These are phyloP conservation scores for Lepidotrigona ventralis DNA, from an alignment of 1,140 invertebrate genomes.

Conservation along the genomic window DNA sequence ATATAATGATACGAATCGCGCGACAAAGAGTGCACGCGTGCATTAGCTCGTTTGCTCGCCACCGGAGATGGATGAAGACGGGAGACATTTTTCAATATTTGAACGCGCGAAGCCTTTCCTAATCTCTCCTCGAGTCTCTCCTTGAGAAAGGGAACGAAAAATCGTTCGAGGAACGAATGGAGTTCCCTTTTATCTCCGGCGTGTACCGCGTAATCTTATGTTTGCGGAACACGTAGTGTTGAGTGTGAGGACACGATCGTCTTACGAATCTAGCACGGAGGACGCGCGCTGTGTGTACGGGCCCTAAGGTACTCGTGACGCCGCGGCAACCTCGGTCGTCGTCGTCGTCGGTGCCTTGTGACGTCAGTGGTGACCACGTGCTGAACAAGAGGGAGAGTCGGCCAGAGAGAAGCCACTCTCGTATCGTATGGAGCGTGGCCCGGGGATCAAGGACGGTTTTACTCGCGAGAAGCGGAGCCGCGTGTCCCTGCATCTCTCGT, in stretches of 20 bases:
- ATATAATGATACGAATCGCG: slow-evolving; percentile 59
- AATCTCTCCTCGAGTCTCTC: not conserved
- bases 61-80: not conserved
- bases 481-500: slow-evolving; percentile 66
- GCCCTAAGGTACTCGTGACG: slow-evolving; percentile 59
- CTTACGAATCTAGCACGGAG: no score
- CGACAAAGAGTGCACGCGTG: slow-evolving; percentile 42
- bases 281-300: slow-evolving; percentile 26
- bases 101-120: not conserved
- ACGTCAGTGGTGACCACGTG: slow-evolving; percentile 76
- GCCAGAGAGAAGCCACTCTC: slow-evolving; percentile 52
- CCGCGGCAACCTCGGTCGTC: slow-evolving; percentile 40
- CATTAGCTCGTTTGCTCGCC: not conserved
- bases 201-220: not conserved
- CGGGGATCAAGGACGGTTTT: slow-evolving; percentile 79
- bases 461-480: slow-evolving; percentile 72
- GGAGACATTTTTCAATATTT: not conserved
- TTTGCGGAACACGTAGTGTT: not conserved
- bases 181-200: not conserved
- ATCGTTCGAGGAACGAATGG: not conserved
- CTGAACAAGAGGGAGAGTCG: slow-evolving; percentile 71
- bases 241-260: not conserved
- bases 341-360: slow-evolving; percentile 59
- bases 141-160: not conserved
- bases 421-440: slow-evolving; percentile 73